These are phyloP conservation scores for Genyomyrus donnyi DNA, from an alignment of 2,113 vertebrate genomes.

Conservation along the genomic window DNA sequence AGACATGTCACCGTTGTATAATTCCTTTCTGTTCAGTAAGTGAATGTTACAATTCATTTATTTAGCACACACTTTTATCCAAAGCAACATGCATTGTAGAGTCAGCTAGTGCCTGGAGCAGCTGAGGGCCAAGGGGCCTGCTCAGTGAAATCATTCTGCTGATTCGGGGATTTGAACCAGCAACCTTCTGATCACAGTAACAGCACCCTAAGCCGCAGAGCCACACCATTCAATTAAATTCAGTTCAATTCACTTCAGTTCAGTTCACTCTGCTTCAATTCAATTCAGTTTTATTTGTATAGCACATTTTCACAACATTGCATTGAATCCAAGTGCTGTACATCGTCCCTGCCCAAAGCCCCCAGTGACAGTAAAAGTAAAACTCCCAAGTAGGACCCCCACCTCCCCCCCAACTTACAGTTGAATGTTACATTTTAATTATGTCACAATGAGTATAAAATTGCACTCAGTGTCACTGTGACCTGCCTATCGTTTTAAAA, in stretches of 20 bases:
- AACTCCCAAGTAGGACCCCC: neutral
- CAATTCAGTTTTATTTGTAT: neutral
- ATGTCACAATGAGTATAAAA: neutral
- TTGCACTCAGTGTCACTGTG: constrained; percentile 29
- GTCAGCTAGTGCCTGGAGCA: neutral
- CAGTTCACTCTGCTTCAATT: neutral
- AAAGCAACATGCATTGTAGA: neutral
- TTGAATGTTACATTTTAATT: neutral
- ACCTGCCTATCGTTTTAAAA: neutral
- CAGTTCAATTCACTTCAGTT: neutral
- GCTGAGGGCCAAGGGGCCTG: neutral
- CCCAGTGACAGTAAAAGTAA: neutral
- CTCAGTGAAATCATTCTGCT: neutral
- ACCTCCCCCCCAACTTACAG: neutral
- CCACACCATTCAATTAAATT: neutral
- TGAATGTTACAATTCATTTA: neutral
- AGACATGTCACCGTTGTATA: neutral
- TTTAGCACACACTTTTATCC: neutral
- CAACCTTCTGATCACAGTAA: neutral
- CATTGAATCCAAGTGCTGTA: neutral
- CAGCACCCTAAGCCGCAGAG: neutral
- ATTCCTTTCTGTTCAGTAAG: neutral
- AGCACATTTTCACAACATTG: neutral
- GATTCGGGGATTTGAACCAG: neutral
- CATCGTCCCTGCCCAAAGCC: neutral